These are phyloP conservation scores for Maconellicoccus hirsutus DNA, from an alignment of 1,140 invertebrate genomes.

Conservation along the genomic window DNA sequence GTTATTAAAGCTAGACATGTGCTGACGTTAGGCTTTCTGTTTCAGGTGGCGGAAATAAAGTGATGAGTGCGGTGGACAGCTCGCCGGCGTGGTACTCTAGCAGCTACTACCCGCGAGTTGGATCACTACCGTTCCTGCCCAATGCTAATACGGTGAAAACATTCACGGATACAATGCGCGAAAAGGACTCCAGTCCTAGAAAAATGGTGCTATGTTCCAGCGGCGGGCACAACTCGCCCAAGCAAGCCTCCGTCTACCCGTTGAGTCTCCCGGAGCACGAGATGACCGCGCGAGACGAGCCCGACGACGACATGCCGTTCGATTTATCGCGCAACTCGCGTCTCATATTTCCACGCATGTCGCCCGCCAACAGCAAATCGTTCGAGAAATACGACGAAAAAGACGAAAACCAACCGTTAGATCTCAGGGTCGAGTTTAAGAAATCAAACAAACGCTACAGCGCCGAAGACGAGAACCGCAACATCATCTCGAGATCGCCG, in stretches of 20 bases:
- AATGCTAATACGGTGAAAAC: conserved; percentile 15
- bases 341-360: conserved; percentile 34
- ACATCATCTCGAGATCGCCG: conserved; percentile 45
- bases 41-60: conserved; percentile 28
- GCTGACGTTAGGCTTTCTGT: conserved; percentile 21
- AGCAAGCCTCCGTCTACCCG: conserved; percentile 57
- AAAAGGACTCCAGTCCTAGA: conserved; percentile 64
- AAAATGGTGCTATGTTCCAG: conserved; percentile 48
- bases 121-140: conserved; percentile 25
- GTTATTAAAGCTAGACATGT: no score
- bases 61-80: conserved; percentile 33
- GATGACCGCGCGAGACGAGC: conserved; percentile 28
- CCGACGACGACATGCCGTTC: conserved; percentile 41
- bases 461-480: conserved; percentile 63
- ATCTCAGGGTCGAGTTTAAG: conserved; percentile 69
- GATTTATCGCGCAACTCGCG: conserved; percentile 38
- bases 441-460: conserved; percentile 40
- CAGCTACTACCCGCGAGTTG: conserved; percentile 31
- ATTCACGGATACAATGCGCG: conserved; percentile 46
- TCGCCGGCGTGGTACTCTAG: conserved; percentile 32
- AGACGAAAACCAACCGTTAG: conserved; percentile 62
- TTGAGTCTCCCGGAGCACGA: conserved; percentile 43
- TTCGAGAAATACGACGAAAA: conserved; percentile 35
- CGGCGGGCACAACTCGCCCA: conserved; percentile 48
- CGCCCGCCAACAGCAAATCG: conserved; percentile 35